Conservation (phyloP, 2,888 invertebrate species). For the Plagodis dolabraria region DNA sequence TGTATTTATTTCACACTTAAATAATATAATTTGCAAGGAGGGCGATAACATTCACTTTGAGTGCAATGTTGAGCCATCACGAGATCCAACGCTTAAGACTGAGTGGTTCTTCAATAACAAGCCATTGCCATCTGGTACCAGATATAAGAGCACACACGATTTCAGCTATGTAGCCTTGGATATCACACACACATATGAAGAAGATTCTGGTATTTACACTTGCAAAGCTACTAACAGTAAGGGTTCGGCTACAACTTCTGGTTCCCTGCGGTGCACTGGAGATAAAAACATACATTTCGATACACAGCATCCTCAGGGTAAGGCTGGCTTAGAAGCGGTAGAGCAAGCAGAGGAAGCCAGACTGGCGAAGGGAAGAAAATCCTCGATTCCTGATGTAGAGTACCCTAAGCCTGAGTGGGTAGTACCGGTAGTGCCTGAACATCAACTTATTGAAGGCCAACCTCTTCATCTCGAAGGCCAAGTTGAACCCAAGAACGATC, state of each 20-base stretch:
- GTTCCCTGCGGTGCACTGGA: slow-evolving; percentile 93
- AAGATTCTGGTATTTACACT: slow-evolving; percentile 96
- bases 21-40: slow-evolving; percentile 95
- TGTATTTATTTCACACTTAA: slow-evolving; percentile 95
- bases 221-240: slow-evolving; percentile 95
- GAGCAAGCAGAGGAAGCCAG: slow-evolving; percentile 94
- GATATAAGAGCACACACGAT: slow-evolving; percentile 96
- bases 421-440: slow-evolving; percentile 91
- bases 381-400: slow-evolving; percentile 89
- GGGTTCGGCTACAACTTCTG: slow-evolving; percentile 95
- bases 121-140: slow-evolving; percentile 93
- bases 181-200: slow-evolving; percentile 93
- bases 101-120: slow-evolving; percentile 98
- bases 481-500: slow-evolving; percentile 97
- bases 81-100: slow-evolving; percentile 95
- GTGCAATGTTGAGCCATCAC: slow-evolving; percentile 95
- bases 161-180: slow-evolving; percentile 98
- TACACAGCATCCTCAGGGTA: slow-evolving; percentile 98
- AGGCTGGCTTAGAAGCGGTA: slow-evolving; percentile 94
- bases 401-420: slow-evolving; percentile 95
- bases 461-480: slow-evolving; percentile 96
- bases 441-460: slow-evolving; percentile 92
- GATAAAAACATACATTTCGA: slow-evolving; percentile 92
- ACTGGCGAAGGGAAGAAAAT: slow-evolving; percentile 88
- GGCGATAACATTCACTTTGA: slow-evolving; percentile 95